phyloP scores from a whole-genome alignment of 2,113 vertebrate genomes.

The Dascyllus trimaculatus region DNA sequence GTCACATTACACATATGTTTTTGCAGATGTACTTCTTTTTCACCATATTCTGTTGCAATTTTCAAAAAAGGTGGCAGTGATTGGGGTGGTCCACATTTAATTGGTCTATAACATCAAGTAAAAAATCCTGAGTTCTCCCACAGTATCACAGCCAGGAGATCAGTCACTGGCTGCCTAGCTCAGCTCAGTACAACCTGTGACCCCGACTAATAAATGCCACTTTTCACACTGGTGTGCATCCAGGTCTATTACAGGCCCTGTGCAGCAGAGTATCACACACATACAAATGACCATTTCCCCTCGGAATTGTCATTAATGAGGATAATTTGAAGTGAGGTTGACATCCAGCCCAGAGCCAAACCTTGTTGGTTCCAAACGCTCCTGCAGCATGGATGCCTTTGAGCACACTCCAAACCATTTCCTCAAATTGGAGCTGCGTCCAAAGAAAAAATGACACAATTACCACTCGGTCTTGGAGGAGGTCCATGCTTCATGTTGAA shows the following conservation, averaged over 20 bases:
- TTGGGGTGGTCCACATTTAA: constrained; percentile 39
- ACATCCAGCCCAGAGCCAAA: constrained; percentile 74
- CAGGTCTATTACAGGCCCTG: constrained; percentile 46
- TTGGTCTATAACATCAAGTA: constrained; percentile 53
- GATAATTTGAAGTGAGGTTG: constrained; percentile 82
- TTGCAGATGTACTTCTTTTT: no score
- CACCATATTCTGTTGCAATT: neutral
- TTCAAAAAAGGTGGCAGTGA: constrained; percentile 26
- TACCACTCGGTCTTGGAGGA: constrained; percentile 70
- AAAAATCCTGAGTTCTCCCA: constrained; percentile 55
- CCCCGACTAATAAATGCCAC: constrained; percentile 69
- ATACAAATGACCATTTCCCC: constrained; percentile 73
- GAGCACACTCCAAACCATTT: constrained; percentile 78
- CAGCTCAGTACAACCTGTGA: constrained; percentile 54
- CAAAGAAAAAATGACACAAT: constrained; percentile 73
- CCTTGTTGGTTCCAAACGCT: constrained; percentile 71
- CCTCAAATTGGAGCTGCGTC: constrained; percentile 74
- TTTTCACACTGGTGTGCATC: constrained; percentile 64
- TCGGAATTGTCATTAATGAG: constrained; percentile 80
- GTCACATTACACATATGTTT: no score
- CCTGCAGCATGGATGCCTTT: constrained; percentile 65
- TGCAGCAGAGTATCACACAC: constrained; percentile 65
- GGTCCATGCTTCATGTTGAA: constrained; percentile 55
- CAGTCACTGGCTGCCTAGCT: constrained; percentile 39
- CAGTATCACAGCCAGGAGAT: constrained; percentile 45